phyloP scores from a whole-genome alignment of 2,797 vertebrate species.

The Synaphobranchus kaupii region DNA sequence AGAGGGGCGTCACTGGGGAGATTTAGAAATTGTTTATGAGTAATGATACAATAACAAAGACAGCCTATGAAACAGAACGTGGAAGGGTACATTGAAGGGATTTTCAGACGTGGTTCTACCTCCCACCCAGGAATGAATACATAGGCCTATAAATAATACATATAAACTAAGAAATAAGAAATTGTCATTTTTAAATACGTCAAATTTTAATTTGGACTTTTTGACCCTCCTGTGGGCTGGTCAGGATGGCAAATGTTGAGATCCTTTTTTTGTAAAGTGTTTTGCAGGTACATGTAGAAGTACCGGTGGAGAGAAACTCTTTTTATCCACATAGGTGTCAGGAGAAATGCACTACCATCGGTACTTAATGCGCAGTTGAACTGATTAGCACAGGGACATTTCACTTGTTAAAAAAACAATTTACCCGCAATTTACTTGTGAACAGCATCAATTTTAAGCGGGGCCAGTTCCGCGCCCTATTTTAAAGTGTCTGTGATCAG shows the following conservation, averaged over 20 bases:
- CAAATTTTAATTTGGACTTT: constrained; percentile 36
- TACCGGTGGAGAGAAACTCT: background rate
- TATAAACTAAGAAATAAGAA: constrained; percentile 29
- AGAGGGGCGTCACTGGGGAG: constrained; percentile 58
- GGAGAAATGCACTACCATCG: background rate
- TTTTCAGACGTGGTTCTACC: constrained; percentile 51
- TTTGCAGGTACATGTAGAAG: constrained; percentile 36
- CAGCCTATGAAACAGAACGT: constrained; percentile 53
- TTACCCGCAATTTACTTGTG: background rate
- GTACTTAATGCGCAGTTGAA: background rate
- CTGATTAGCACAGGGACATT: background rate
- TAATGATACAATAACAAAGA: constrained; percentile 58
- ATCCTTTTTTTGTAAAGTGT: background rate
- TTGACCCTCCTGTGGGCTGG: constrained; percentile 31
- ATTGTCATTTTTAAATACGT: background rate
- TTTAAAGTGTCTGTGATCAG: background rate
- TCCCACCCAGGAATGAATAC: constrained; percentile 40
- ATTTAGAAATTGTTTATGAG: constrained; percentile 55
- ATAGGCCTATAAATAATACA: constrained; percentile 46
- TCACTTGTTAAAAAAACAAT: too few species aligned
- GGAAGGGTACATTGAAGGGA: constrained; percentile 41
- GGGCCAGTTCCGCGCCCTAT: background rate
- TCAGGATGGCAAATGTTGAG: constrained; percentile 27
- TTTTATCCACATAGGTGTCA: constrained; percentile 1
- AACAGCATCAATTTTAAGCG: background rate